Conservation (phyloP, 2,888 invertebrate species). For the Apantesis nais region DNA sequence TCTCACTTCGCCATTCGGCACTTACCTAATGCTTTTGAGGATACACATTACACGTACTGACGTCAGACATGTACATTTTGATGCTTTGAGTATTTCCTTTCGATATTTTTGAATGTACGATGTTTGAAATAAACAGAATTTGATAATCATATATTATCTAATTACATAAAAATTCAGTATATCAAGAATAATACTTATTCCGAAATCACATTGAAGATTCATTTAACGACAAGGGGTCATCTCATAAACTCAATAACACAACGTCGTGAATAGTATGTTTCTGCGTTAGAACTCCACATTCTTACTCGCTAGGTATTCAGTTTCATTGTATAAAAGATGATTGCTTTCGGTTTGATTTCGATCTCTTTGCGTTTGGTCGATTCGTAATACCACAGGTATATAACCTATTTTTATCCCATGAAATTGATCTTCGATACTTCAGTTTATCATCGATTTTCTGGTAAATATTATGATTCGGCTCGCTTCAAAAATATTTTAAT, state of each 20-base stretch:
- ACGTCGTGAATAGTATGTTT: background rate
- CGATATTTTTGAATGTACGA: background rate
- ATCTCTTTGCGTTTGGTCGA: background rate
- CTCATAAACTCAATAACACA: background rate
- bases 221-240: background rate
- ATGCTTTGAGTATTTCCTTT: background rate
- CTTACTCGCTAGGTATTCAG: background rate
- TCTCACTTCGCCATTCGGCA: constrained; percentile 74
- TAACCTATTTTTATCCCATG: background rate
- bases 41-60: constrained; percentile 52
- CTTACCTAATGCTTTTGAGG: constrained; percentile 66
- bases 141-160: too few relatives aligned
- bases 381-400: background rate
- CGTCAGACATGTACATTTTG: constrained; percentile 7
- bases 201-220: background rate
- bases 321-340: background rate
- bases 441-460: background rate
- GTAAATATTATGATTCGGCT: background rate
- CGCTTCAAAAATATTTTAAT: background rate
- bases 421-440: constrained; percentile 7
- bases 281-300: background rate
- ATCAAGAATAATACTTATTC: too few relatives aligned
- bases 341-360: background rate
- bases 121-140: background rate
- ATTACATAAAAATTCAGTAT: background rate